phyloP scores from a whole-genome alignment of 2,888 invertebrate genomes.

The Philereme vetulata region DNA sequence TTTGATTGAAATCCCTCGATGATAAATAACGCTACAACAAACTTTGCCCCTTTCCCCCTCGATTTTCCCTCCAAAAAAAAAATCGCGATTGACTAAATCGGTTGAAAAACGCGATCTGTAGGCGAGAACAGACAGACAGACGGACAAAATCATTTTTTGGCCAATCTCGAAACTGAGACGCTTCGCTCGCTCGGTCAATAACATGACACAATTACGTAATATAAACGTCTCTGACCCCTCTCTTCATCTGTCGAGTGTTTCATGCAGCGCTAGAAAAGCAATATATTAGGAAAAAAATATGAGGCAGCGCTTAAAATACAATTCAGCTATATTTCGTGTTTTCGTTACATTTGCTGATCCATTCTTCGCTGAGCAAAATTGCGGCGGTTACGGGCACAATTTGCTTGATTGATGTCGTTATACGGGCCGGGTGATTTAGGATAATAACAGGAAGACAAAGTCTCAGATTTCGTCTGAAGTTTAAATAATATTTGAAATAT shows the following conservation, averaged over 20 bases:
- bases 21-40: no score
- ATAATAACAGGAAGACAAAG: constrained; percentile 3
- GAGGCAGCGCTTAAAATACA: constrained; percentile 8
- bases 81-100: no score
- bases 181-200: no score
- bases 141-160: no score
- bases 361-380: constrained; percentile 32
- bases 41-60: no score
- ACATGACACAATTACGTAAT: background rate
- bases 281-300: constrained; percentile 23
- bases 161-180: no score
- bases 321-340: constrained; percentile 25
- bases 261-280: constrained; percentile 10
- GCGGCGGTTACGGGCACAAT: constrained; percentile 35
- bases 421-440: constrained; percentile 21
- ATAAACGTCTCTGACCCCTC: background rate
- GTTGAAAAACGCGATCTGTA: no score
- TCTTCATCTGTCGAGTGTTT: constrained; percentile 7
- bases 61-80: no score
- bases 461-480: constrained; percentile 21
- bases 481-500: background rate
- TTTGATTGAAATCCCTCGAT: no score
- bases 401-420: constrained; percentile 40
- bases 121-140: no score
- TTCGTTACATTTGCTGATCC: constrained; percentile 5